These are phyloP conservation scores for Leptoteleia sp. DNA, from an alignment of 1,140 invertebrate species.

Conservation along the genomic window DNA sequence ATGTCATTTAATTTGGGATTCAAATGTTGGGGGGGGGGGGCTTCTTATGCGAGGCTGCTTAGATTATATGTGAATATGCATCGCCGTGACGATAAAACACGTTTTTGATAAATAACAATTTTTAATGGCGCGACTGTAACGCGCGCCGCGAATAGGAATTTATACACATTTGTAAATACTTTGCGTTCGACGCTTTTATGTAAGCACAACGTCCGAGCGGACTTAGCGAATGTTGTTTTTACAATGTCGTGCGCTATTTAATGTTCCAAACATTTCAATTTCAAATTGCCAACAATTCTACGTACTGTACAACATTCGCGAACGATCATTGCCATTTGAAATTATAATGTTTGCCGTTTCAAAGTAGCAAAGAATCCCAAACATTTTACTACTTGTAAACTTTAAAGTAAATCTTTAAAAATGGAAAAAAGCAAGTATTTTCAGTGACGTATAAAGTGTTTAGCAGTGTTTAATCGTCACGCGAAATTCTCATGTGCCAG, in stretches of 20 bases:
- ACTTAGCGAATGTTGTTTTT: constrained; percentile 37
- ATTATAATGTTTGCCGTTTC: constrained; percentile 51
- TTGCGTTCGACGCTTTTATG: constrained; percentile 16
- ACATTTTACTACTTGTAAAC: constrained; percentile 13
- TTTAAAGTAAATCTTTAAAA: too few species aligned
- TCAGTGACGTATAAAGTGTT: too few species aligned
- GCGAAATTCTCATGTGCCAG: too few species aligned
- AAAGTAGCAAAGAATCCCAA: constrained; percentile 19
- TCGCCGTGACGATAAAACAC: constrained; percentile 6
- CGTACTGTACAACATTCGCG: constrained; percentile 34
- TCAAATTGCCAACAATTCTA: constrained; percentile 34
- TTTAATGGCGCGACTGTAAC: background rate
- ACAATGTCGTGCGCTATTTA: constrained; percentile 37
- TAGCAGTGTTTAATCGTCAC: too few species aligned
- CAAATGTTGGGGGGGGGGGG: background rate
- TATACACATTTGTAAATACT: constrained; percentile 6
- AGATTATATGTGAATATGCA: constrained; percentile 24
- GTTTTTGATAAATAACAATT: constrained; percentile 5
- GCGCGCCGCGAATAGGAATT: too few species aligned
- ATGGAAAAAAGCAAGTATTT: too few species aligned
- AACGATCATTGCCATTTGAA: constrained; percentile 50
- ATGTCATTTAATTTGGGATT: constrained; percentile 34
- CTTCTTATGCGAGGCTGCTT: background rate
- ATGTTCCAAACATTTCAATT: constrained; percentile 49
- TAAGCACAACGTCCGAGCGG: constrained; percentile 1